phyloP scores from a whole-genome alignment of 2,113 vertebrate genomes.

The Lampris incognitus region DNA sequence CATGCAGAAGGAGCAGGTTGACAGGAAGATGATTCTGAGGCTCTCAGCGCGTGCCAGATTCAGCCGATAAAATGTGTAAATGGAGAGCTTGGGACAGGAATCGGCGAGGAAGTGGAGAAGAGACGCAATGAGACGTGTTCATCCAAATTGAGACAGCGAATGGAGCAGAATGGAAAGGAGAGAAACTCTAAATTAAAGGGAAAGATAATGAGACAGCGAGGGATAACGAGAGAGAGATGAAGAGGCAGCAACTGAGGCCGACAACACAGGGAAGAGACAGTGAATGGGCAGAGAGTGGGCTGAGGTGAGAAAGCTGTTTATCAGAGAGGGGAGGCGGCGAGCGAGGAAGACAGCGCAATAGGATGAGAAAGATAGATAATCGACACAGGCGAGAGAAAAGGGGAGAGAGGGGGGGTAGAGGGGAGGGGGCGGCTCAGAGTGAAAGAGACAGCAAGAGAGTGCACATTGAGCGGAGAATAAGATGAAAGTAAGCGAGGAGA shows the following conservation, averaged over 20 bases:
- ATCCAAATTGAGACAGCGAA: slow-evolving; percentile 61
- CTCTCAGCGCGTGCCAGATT: slow-evolving; percentile 70
- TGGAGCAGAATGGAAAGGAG: slow-evolving; percentile 46
- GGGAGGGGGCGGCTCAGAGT: slow-evolving; percentile 57
- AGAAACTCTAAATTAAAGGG: slow-evolving; percentile 66
- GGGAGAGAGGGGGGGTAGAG: background rate
- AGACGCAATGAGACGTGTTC: slow-evolving; percentile 66
- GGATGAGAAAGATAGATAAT: slow-evolving; percentile 65
- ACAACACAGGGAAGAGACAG: slow-evolving; percentile 48
- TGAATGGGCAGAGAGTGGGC: slow-evolving; percentile 54
- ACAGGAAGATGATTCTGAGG: slow-evolving; percentile 71
- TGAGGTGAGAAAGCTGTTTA: slow-evolving; percentile 64
- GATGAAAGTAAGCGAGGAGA: slow-evolving; percentile 61
- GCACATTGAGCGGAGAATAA: slow-evolving; percentile 50
- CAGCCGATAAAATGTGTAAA: slow-evolving; percentile 72
- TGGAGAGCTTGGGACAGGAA: slow-evolving; percentile 58
- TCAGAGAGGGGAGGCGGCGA: slow-evolving; percentile 55
- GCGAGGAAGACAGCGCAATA: slow-evolving; percentile 46
- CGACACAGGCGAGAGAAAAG: slow-evolving; percentile 61
- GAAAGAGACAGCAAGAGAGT: slow-evolving; percentile 75
- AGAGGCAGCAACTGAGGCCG: slow-evolving; percentile 48
- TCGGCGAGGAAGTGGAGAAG: slow-evolving; percentile 27
- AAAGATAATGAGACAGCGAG: slow-evolving; percentile 63
- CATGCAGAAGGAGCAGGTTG: slow-evolving; percentile 70
- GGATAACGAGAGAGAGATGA: slow-evolving; percentile 48